A percentile compares a stretch with the other conserved stretches of the same genome.
Conservation (phyloP, 1,140 invertebrate genomes). For the Aphidius gifuensis region DNA sequence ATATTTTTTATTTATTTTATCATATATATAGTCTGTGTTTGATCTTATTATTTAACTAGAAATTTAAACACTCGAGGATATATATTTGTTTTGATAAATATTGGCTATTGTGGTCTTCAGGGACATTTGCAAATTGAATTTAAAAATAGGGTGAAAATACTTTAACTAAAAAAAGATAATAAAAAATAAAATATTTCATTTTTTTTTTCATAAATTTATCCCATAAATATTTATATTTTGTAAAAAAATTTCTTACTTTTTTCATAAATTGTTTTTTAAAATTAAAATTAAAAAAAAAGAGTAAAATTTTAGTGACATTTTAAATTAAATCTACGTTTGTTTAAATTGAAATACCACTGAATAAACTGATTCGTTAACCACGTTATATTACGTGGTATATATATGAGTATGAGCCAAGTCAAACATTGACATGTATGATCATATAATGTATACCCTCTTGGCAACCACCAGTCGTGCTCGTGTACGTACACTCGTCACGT, state of each 20-base stretch:
- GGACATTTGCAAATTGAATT: not conserved
- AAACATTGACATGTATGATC: conserved; percentile 57
- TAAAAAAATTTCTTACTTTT: no score
- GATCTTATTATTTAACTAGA: conserved; percentile 54
- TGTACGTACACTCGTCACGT: conserved; percentile 18
- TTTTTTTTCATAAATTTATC: no score
- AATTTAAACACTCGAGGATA: conserved; percentile 47
- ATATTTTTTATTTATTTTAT: no score
- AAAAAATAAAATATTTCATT: no score
- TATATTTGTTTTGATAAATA: not conserved
- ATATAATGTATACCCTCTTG: conserved; percentile 41
- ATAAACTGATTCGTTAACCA: conserved; percentile 47
- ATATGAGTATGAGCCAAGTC: conserved; percentile 40
- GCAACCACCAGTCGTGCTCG: conserved; percentile 24
- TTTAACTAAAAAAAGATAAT: no score
- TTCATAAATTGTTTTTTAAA: no score
- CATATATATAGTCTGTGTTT: conserved; percentile 32
- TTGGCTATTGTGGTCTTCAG: not conserved
- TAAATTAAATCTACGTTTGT: no score
- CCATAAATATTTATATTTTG: no score
- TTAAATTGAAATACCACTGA: conserved; percentile 34
- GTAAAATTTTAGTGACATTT: no score
- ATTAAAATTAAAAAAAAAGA: no score
- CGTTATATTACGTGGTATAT: conserved; percentile 23
- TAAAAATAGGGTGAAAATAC: not conserved